phyloP scores from a whole-genome alignment of 2,888 invertebrate species.

The Minunthozetes semirufus region DNA sequence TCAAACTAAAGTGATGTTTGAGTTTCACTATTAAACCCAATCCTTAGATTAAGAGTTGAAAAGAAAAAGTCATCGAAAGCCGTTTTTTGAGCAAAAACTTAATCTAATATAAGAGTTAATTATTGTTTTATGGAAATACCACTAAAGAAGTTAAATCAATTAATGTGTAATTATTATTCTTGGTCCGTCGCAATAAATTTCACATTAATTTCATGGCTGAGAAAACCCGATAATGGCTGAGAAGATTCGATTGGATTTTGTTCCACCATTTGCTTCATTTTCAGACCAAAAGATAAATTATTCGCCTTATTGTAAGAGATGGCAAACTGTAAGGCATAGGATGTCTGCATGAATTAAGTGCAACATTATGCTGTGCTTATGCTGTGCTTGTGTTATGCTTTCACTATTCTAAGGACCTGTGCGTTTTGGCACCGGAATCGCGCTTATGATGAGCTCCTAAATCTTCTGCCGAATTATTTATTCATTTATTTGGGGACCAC shows the following conservation, averaged over 20 bases:
- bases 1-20: no score
- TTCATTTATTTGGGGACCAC: conserved; percentile 1
- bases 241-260: neutral
- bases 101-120: no score
- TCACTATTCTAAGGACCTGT: no score
- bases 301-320: neutral
- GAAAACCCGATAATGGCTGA: neutral
- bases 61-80: no score
- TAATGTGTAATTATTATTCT: conserved; percentile 3
- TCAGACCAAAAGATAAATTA: neutral
- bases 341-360: conserved; percentile 8
- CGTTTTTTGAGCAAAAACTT: no score
- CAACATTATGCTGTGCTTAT: no score
- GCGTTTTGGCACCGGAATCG: conserved; percentile 18
- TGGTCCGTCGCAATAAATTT: neutral
- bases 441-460: conserved; percentile 17
- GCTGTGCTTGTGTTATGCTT: no score
- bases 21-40: no score
- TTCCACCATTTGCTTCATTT: neutral
- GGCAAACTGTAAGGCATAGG: neutral
- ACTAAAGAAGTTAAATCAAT: neutral
- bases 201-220: neutral
- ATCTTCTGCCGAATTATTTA: neutral
- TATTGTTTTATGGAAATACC: no score
- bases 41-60: no score